These are phyloP conservation scores for Pygocentrus nattereri DNA, from an alignment of 2,797 vertebrate genomes.

Conservation along the genomic window DNA sequence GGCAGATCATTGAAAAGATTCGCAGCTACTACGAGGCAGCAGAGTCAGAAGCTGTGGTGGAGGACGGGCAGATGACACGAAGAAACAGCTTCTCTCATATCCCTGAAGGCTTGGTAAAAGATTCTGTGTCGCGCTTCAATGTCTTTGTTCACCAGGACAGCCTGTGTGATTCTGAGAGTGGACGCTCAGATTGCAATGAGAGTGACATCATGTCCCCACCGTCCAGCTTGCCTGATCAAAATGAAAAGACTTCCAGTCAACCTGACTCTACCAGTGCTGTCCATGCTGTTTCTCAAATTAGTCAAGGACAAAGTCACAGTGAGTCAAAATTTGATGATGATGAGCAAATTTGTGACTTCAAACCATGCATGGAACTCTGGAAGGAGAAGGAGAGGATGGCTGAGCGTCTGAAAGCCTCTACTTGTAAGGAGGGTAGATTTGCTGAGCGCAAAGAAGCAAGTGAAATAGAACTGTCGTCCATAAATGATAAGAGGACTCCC, in stretches of 20 bases:
- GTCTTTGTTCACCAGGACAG: slow-evolving; percentile 64
- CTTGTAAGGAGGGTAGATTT: slow-evolving; percentile 41
- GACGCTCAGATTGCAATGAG: slow-evolving; percentile 39
- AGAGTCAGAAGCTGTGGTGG: slow-evolving; percentile 70
- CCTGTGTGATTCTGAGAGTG: slow-evolving; percentile 60
- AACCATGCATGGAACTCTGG: slow-evolving; percentile 79
- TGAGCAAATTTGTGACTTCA: slow-evolving; percentile 65
- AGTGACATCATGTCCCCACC: slow-evolving; percentile 9
- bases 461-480: neutral
- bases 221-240: slow-evolving; percentile 19
- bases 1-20: slow-evolving; percentile 84
- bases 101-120: slow-evolving; percentile 79
- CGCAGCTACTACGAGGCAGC: slow-evolving; percentile 83
- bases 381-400: slow-evolving; percentile 73
- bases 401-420: neutral
- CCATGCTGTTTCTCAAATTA: neutral
- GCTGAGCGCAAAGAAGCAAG: slow-evolving; percentile 47
- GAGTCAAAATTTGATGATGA: slow-evolving; percentile 9
- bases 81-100: slow-evolving; percentile 81
- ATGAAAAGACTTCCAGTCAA: slow-evolving; percentile 19
- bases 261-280: neutral
- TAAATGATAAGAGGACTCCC: slow-evolving; percentile 6
- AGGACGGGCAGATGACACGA: slow-evolving; percentile 57
- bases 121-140: slow-evolving; percentile 78
- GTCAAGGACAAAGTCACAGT: slow-evolving; percentile 33